phyloP scores from a whole-genome alignment of 1,140 invertebrate genomes.

The Harpegnathos saltator region DNA sequence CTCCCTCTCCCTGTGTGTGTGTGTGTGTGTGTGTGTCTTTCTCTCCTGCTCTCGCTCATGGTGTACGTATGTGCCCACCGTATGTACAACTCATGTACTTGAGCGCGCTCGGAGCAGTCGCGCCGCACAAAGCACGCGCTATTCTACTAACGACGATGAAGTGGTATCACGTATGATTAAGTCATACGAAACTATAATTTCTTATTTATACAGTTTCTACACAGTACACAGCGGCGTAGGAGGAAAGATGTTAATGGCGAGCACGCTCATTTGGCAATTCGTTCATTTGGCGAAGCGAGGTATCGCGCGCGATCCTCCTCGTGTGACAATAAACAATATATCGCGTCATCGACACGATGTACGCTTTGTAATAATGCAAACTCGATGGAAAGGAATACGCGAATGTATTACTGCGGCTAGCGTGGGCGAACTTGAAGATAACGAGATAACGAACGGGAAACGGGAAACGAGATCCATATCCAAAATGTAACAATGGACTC shows the following conservation, averaged over 20 bases:
- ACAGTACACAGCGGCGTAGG: slow-evolving; percentile 1
- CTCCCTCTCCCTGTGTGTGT: too few relatives aligned
- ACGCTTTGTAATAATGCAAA: too few relatives aligned
- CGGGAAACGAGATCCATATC: not conserved
- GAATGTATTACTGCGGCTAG: too few relatives aligned
- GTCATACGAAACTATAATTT: slow-evolving; percentile 51
- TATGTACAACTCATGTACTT: slow-evolving; percentile 49
- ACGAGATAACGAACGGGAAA: too few relatives aligned
- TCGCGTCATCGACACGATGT: too few relatives aligned
- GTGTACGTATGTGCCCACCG: not conserved
- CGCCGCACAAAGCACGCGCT: slow-evolving; percentile 53
- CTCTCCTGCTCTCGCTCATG: not conserved
- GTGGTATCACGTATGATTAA: slow-evolving; percentile 55
- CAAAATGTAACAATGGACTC: slow-evolving; percentile 11
- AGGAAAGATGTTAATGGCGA: slow-evolving; percentile 26
- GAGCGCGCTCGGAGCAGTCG: slow-evolving; percentile 8
- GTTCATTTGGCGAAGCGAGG: slow-evolving; percentile 22
- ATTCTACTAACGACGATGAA: slow-evolving; percentile 55
- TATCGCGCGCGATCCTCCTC: not conserved
- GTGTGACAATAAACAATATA: too few relatives aligned
- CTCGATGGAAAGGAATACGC: too few relatives aligned
- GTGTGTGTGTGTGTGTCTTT: too few relatives aligned
- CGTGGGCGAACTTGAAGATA: too few relatives aligned
- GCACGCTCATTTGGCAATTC: not conserved
- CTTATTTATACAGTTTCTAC: slow-evolving; percentile 20